A percentile compares a stretch with the other conserved stretches of the same genome.
These are phyloP conservation scores for Pseudococcus viburni DNA, from an alignment of 2,888 invertebrate species.

Conservation along the genomic window DNA sequence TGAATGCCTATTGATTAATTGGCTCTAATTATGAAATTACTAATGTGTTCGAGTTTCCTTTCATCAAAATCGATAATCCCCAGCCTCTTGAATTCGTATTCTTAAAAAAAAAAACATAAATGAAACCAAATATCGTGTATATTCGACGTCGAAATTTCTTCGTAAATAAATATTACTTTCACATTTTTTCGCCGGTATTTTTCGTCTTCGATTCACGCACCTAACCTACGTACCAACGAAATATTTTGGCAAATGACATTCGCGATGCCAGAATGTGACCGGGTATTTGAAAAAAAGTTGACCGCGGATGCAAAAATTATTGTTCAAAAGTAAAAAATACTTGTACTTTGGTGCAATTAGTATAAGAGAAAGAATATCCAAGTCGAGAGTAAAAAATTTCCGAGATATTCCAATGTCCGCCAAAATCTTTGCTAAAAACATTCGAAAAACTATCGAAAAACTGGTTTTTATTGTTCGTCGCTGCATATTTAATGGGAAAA, in stretches of 20 bases:
- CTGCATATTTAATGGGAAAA: conserved; percentile 52
- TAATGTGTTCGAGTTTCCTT: neutral
- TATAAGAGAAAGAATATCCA: neutral
- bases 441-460: conserved; percentile 53
- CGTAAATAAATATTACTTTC: conserved; percentile 7
- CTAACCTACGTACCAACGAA: neutral
- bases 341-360: neutral
- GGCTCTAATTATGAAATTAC: neutral
- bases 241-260: conserved; percentile 28
- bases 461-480: conserved; percentile 51
- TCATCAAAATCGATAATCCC: neutral
- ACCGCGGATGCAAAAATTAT: neutral
- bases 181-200: conserved; percentile 54
- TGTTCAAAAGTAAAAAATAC: neutral
- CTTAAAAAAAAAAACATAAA: too few species aligned
- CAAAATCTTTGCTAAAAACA: conserved; percentile 48
- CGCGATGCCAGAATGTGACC: conserved; percentile 29
- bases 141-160: conserved; percentile 49
- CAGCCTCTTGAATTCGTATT: neutral
- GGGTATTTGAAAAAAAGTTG: conserved; percentile 22
- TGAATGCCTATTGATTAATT: neutral
- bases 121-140: neutral
- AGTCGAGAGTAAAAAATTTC: conserved; percentile 24
- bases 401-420: neutral
- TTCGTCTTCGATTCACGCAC: conserved; percentile 6